These are phyloP conservation scores for Lasiurus cinereus DNA, from an alignment of 2,113 vertebrate genomes.

Conservation along the genomic window DNA sequence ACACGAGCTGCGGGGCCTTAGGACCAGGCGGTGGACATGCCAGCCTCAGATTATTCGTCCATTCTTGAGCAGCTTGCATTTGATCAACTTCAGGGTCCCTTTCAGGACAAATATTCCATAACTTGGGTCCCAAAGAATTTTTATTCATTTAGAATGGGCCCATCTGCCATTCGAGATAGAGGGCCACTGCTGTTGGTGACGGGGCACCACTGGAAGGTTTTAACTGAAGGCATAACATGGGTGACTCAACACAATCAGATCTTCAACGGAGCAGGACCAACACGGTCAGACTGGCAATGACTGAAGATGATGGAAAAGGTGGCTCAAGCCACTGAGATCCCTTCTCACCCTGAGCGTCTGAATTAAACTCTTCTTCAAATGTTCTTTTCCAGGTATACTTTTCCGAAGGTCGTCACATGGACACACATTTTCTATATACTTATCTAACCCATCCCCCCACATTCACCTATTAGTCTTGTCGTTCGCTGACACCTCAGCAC, in stretches of 20 bases:
- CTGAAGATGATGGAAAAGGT: not conserved
- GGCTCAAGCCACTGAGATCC: not conserved
- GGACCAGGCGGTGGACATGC: rapidly evolving
- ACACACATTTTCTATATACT: not conserved
- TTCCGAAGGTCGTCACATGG: not conserved
- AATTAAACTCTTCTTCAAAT: not conserved
- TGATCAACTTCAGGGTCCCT: not conserved
- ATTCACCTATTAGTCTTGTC: not conserved
- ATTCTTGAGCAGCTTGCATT: not conserved
- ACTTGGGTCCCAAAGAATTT: not conserved
- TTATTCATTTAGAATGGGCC: not conserved
- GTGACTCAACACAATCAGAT: no score
- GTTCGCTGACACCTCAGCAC: not conserved
- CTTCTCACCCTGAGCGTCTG: not conserved
- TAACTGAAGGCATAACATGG: not conserved
- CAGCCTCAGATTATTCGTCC: no score
- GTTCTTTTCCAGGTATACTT: not conserved
- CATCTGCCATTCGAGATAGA: not conserved
- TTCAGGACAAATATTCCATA: not conserved
- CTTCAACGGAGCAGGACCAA: no score
- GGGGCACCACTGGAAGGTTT: not conserved
- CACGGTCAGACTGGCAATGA: not conserved
- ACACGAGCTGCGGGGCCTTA: rapidly evolving
- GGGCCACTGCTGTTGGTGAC: not conserved
- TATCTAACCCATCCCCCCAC: not conserved